phyloP scores from a whole-genome alignment of 64 coral and sea anemone species.

The Porites lutea region DNA sequence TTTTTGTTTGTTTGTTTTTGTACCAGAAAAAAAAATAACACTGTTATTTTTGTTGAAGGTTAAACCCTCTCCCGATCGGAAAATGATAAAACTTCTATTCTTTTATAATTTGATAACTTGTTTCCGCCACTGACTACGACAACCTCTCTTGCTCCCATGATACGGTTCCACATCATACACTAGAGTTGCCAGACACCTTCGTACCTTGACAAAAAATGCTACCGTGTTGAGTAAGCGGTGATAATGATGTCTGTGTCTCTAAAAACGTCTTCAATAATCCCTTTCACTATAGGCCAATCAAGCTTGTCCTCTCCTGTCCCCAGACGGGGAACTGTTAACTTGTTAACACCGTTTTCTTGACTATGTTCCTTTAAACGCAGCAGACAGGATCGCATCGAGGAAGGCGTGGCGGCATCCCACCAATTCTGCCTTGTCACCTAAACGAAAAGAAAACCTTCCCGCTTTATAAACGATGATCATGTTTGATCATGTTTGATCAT shows the following conservation, averaged over 20 bases:
- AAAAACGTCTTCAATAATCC: slow-evolving; percentile 82
- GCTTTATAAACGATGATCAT: too few species aligned
- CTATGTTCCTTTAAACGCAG: slow-evolving; percentile 66
- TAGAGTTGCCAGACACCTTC: too few species aligned
- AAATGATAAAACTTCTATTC: too few species aligned
- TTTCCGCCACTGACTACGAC: too few species aligned
- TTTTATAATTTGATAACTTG: too few species aligned
- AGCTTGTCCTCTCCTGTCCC: slow-evolving; percentile 80
- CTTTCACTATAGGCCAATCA: slow-evolving; percentile 69
- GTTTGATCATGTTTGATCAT: too few species aligned
- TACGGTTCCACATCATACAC: too few species aligned
- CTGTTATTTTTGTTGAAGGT: too few species aligned
- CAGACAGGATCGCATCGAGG: slow-evolving; percentile 53
- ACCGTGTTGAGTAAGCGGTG: slow-evolving; percentile 78
- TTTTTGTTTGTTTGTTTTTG: too few species aligned
- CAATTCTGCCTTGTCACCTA: slow-evolving; percentile 83
- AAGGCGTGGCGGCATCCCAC: slow-evolving; percentile 73
- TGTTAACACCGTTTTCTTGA: slow-evolving; percentile 55
- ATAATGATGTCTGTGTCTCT: slow-evolving; percentile 67
- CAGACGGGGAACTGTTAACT: slow-evolving; percentile 76
- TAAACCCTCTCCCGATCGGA: too few species aligned
- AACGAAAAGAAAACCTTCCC: neutral
- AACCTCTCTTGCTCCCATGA: too few species aligned
- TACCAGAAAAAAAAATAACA: too few species aligned
- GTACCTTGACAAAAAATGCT: neutral